phyloP scores from a whole-genome alignment of 1,140 invertebrate species.

The Drosophila kepulauana region DNA sequence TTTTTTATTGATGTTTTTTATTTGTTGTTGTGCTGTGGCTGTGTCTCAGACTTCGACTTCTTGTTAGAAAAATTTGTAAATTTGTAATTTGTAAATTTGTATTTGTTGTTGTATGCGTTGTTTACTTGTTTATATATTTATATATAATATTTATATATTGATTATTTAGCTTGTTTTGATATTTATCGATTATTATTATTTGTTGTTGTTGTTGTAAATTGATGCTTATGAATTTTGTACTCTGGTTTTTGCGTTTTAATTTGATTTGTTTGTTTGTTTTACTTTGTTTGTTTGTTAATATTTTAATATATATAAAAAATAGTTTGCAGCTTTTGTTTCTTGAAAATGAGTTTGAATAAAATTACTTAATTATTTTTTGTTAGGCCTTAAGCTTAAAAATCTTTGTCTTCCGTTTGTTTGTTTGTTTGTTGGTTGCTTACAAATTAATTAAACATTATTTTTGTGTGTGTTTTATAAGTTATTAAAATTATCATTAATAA shows the following conservation, averaged over 20 bases:
- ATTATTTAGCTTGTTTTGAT: constrained; percentile 49
- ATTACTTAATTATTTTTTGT: constrained; percentile 63
- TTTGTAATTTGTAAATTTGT: constrained; percentile 81
- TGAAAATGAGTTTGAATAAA: constrained; percentile 49
- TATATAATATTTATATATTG: constrained; percentile 33
- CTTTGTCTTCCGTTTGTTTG: constrained; percentile 84
- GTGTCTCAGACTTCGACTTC: constrained; percentile 55
- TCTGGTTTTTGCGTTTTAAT: constrained; percentile 65
- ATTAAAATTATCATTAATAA: constrained; percentile 38
- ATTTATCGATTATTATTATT: constrained; percentile 26
- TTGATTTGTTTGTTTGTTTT: constrained; percentile 53
- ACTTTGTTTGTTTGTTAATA: constrained; percentile 53
- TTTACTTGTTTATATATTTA: constrained; percentile 39
- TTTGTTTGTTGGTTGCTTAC: constrained; percentile 78
- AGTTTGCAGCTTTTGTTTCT: constrained; percentile 62
- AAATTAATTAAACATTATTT: constrained; percentile 81
- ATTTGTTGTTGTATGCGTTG: constrained; percentile 77
- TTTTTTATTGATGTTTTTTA: constrained; percentile 1
- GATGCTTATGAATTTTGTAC: constrained; percentile 71
- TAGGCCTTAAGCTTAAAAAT: constrained; percentile 65
- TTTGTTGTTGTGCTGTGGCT: constrained; percentile 35
- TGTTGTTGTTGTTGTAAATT: constrained; percentile 50
- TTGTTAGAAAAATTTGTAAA: constrained; percentile 69
- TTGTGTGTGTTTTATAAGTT: constrained; percentile 46
- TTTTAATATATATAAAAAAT: constrained; percentile 58